These are phyloP conservation scores for Ptyas mucosa DNA, from an alignment of 2,113 vertebrate species.

Conservation along the genomic window DNA sequence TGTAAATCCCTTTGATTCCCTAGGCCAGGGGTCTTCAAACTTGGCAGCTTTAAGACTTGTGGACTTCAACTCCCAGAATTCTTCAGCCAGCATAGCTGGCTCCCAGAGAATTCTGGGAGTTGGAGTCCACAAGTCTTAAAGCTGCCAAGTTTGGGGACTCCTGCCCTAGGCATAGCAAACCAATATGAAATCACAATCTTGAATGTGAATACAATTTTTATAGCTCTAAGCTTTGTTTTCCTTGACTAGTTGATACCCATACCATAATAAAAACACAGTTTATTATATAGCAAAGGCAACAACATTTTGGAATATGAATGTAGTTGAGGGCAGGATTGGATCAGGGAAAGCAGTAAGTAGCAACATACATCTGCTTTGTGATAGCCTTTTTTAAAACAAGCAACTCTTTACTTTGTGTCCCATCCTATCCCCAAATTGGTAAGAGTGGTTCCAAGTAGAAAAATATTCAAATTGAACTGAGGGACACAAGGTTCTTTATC, in stretches of 20 bases:
- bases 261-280: neutral
- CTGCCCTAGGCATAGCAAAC: neutral
- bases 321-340: neutral
- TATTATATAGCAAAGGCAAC: neutral
- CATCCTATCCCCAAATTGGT: neutral
- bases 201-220: neutral
- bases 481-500: neutral
- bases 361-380: neutral
- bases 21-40: too few species aligned
- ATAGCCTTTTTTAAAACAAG: neutral
- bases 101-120: too few species aligned
- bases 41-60: too few species aligned
- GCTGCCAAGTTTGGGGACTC: too few species aligned
- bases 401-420: neutral
- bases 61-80: too few species aligned
- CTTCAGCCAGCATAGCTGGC: too few species aligned
- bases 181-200: neutral
- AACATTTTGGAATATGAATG: neutral
- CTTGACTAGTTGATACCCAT: neutral
- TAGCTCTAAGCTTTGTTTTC: neutral
- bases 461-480: neutral
- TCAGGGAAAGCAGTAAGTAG: neutral
- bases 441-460: neutral
- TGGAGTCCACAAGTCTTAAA: too few species aligned
- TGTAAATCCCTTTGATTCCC: neutral